Evolutionary conservation across 2,797 vertebrate genomes (phyloP).

Genomic region (Siniperca obscura): DNA sequence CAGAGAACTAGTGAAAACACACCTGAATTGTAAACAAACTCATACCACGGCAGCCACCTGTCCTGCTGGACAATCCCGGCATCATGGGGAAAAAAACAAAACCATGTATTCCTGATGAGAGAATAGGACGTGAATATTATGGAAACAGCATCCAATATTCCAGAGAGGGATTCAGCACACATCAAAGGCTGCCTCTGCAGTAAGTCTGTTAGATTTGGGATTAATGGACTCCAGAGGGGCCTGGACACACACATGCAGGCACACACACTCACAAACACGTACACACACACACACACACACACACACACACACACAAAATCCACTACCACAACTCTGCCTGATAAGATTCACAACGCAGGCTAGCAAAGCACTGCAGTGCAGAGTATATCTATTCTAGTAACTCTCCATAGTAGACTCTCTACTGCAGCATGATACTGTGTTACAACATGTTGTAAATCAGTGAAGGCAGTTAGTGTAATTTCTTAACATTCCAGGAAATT

Average conservation of each 20-base stretch:
- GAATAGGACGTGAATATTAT: constrained; percentile 68
- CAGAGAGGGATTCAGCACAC: constrained; percentile 79
- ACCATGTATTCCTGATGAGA: constrained; percentile 67
- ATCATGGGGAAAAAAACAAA: constrained; percentile 37
- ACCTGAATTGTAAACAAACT: constrained; percentile 81
- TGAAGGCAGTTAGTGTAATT: constrained; percentile 41
- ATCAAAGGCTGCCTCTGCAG: constrained; percentile 82
- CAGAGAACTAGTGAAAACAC: constrained; percentile 79
- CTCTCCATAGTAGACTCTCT: constrained; percentile 57
- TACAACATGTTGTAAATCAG: constrained; percentile 51
- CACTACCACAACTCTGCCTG: constrained; percentile 69
- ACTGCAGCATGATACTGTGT: constrained; percentile 56
- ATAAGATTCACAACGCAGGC: constrained; percentile 76
- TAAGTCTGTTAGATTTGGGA: constrained; percentile 84
- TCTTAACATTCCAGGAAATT: constrained; percentile 49
- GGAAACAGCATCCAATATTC: constrained; percentile 79
- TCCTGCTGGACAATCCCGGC: constrained; percentile 63
- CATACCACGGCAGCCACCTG: constrained; percentile 74
- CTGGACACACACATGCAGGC: constrained; percentile 73
- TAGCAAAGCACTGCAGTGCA: constrained; percentile 76
- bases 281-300: constrained; percentile 42
- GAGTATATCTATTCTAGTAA: constrained; percentile 70
- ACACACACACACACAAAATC: constrained; percentile 55
- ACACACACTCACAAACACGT: constrained; percentile 35
- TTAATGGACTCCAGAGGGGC: constrained; percentile 84